phyloP scores from a whole-genome alignment of 2,888 invertebrate genomes.

The Nineta flava region DNA sequence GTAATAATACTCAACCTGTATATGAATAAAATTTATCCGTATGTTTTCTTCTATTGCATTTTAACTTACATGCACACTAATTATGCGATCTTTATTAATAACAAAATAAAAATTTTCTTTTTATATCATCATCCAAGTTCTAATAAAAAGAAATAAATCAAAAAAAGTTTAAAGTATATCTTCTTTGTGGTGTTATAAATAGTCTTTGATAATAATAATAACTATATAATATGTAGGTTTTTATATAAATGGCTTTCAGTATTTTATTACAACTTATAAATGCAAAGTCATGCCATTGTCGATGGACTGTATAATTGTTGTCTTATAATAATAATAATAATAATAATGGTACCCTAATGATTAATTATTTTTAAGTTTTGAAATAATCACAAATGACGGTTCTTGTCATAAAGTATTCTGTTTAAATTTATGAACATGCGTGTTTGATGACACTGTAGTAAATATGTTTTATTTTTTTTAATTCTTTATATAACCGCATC shows the following conservation, averaged over 20 bases:
- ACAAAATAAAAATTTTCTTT: too few species aligned
- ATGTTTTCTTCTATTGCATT: too few species aligned
- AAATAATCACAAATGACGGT: constrained; percentile 1
- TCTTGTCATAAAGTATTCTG: not conserved
- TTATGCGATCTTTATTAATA: too few species aligned
- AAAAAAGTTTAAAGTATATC: too few species aligned
- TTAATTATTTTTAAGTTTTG: not conserved
- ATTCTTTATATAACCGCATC: too few species aligned
- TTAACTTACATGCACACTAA: too few species aligned
- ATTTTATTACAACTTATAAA: not conserved
- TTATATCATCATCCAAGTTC: too few species aligned
- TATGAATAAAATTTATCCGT: too few species aligned
- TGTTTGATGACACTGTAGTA: not conserved
- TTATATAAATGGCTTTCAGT: not conserved
- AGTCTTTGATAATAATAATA: too few species aligned
- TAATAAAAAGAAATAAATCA: too few species aligned
- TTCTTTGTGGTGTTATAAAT: too few species aligned
- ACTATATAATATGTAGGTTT: not conserved
- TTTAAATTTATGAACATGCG: not conserved
- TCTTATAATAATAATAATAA: not conserved
- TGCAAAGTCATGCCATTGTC: not conserved
- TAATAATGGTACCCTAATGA: not conserved
- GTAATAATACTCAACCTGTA: too few species aligned
- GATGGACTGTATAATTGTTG: not conserved
- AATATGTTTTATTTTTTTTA: not conserved